Base-by-base conservation (phyloP, 1,140 invertebrate genomes). In the Pogonomyrmex barbatus region DNA sequence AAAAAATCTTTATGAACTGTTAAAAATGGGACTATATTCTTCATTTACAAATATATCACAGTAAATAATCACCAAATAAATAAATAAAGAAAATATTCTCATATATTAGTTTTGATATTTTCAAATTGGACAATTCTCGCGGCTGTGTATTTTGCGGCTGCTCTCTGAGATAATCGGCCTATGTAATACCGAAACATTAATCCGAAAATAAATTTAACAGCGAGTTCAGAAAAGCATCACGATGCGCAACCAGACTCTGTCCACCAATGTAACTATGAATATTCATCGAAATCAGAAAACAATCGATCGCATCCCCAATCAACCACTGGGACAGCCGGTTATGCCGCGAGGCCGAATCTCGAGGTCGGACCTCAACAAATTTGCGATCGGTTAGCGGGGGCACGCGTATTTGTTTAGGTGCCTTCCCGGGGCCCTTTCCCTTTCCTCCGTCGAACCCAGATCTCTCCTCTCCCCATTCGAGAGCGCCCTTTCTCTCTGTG, bases 401-500 rank as follows among this genome's bases (percentile, higher is more conserved):
- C 82, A 89, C 77, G 82, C 82, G 86, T 90, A 90, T 90, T 90
- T 90, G 89, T 90, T 90, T 90, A 90, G 77, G 73, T 68, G 86
- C 62, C 62, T 82, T 82, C 85, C 47, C 82, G 58, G 71, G 62
- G 71, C 81, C 82, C 73, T 77, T 77, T 87, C 71, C 73, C 81
- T 81, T 86, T 65, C 47, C 88, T 78, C 90, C 76, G 65, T 36
- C 77, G 52, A 89, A 88, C 24, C 17, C 8, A 52, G 39, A 65
- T 33, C 62, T 56, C 58, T 39, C 39, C 24, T 56, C 45, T 30
- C 52, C 17, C 36, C 67, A 12, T n/a, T 39, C 39, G 47, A 17
- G 12, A 12, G 33, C 42, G 10, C 47, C 68, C 79, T 83, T 75
- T 60, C 79, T 75, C 79, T 47, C 42, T 68, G 42, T 36, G 56